Evolutionary conservation across 2,888 invertebrate genomes (phyloP).

Genomic region (Ophioninae sp.): DNA sequence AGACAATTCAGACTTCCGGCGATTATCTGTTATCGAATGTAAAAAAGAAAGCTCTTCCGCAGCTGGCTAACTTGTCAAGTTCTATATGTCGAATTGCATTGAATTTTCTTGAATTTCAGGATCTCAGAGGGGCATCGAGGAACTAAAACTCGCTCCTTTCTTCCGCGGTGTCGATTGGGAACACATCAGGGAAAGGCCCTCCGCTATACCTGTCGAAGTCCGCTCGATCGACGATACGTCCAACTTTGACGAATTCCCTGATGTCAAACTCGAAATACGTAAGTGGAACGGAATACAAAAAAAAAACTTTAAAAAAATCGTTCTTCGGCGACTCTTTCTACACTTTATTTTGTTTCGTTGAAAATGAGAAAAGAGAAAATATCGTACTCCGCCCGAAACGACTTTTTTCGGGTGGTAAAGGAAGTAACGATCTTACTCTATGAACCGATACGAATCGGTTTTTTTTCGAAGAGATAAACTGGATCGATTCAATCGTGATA

Average conservation of each 20-base stretch:
- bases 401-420: too few species aligned
- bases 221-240: constrained; percentile 99
- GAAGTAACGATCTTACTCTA: background rate
- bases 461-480: background rate
- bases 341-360: background rate
- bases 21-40: background rate
- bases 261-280: constrained; percentile 99
- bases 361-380: too few species aligned
- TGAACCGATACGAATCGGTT: background rate
- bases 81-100: background rate
- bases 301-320: background rate
- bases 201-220: constrained; percentile 98
- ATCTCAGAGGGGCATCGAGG: constrained; percentile 94
- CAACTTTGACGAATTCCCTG: constrained; percentile 99
- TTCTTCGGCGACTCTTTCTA: background rate
- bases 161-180: constrained; percentile 99
- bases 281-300: constrained; percentile 81
- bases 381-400: too few species aligned
- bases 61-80: background rate
- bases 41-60: background rate
- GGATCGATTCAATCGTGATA: background rate
- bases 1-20: background rate
- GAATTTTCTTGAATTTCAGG: constrained; percentile 81
- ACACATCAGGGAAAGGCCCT: constrained; percentile 98
- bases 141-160: constrained; percentile 95